These are phyloP conservation scores for Hipparchia semele DNA, from an alignment of 2,888 invertebrate genomes.

Conservation along the genomic window DNA sequence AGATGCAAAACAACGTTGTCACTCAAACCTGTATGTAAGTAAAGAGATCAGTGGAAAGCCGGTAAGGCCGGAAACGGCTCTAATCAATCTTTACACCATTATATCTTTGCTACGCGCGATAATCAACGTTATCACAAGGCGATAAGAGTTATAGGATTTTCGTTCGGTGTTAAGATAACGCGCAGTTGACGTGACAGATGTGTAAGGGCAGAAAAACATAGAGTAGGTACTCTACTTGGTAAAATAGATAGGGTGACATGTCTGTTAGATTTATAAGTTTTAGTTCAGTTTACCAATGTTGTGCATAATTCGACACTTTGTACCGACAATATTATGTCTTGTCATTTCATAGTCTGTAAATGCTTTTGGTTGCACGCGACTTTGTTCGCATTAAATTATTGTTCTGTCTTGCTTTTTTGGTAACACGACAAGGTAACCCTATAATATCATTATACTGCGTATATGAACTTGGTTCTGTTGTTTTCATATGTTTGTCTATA, in stretches of 20 bases:
- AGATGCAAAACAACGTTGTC: slow-evolving; percentile 38
- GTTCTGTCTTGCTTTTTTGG: too few species aligned
- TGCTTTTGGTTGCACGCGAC: too few species aligned
- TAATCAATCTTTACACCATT: slow-evolving; percentile 52
- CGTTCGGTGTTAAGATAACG: slow-evolving; percentile 31
- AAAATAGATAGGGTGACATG: slow-evolving; percentile 29
- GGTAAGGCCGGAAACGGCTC: slow-evolving; percentile 52
- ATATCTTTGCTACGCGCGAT: slow-evolving; percentile 39
- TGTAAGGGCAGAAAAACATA: slow-evolving; percentile 41
- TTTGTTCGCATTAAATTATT: too few species aligned
- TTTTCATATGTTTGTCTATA: too few species aligned
- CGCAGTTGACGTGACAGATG: slow-evolving; percentile 34
- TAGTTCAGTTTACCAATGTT: background rate
- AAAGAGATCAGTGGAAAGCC: slow-evolving; percentile 59
- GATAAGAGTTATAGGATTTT: slow-evolving; percentile 41
- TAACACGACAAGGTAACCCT: too few species aligned
- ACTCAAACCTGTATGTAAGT: slow-evolving; percentile 49
- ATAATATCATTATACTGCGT: too few species aligned
- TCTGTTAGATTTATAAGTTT: slow-evolving; percentile 19
- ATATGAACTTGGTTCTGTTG: too few species aligned
- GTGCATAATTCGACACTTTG: background rate
- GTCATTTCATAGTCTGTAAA: too few species aligned
- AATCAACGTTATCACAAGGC: slow-evolving; percentile 41
- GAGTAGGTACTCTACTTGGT: slow-evolving; percentile 17
- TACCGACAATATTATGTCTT: background rate